phyloP scores from a whole-genome alignment of 64 coral and sea anemone species.

The Actinia tenebrosa region DNA sequence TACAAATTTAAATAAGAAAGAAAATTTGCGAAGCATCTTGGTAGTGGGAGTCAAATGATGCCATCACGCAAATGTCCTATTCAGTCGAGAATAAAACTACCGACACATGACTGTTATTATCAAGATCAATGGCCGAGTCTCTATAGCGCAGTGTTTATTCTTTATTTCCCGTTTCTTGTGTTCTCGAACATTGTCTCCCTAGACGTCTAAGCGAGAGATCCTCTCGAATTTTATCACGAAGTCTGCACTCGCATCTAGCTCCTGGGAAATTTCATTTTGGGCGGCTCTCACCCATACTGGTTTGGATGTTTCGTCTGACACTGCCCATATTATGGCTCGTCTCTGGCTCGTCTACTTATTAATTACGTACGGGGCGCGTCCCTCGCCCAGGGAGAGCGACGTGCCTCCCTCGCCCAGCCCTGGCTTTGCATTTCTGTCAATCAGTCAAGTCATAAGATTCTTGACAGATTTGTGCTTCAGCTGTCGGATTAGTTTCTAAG shows the following conservation, averaged over 20 bases:
- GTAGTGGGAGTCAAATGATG: no score
- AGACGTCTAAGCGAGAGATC: background rate
- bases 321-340: background rate
- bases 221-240: background rate
- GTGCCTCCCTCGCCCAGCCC: background rate
- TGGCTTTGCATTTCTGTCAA: background rate
- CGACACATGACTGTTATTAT: background rate
- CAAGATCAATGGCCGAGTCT: background rate
- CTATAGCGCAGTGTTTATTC: background rate
- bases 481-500: background rate
- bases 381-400: background rate
- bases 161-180: background rate
- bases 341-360: background rate
- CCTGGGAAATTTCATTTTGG: background rate
- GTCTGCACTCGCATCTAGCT: background rate
- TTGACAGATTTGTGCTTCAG: background rate
- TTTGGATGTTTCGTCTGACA: background rate
- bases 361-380: background rate
- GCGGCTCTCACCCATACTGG: background rate
- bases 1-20: no score
- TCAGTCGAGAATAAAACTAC: background rate
- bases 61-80: no score
- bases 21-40: no score
- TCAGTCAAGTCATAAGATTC: background rate
- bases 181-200: background rate